phyloP scores from a whole-genome alignment of 1,140 invertebrate genomes.

The Drosophila albomicans region DNA sequence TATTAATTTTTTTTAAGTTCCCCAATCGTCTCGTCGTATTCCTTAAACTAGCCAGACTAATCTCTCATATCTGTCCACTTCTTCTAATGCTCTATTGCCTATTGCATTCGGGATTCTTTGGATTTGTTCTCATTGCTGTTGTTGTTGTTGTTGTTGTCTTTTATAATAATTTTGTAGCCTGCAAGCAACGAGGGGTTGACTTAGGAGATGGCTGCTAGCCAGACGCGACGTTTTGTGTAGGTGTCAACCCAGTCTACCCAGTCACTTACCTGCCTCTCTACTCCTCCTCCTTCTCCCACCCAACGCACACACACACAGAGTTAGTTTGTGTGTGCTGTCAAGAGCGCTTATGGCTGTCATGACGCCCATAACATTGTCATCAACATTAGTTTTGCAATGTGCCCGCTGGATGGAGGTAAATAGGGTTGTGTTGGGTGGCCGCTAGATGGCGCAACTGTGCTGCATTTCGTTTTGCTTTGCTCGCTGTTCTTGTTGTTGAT shows the following conservation, averaged over 20 bases:
- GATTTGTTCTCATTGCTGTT: constrained; percentile 10
- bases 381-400: constrained; percentile 76
- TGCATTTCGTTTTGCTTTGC: constrained; percentile 30
- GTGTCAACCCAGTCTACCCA: constrained; percentile 34
- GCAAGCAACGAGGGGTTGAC: constrained; percentile 16
- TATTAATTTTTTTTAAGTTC: too few relatives aligned
- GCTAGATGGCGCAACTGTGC: constrained; percentile 47
- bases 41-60: too few relatives aligned
- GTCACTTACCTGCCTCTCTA: not conserved
- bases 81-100: constrained; percentile 6
- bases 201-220: constrained; percentile 3
- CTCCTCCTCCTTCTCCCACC: not conserved
- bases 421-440: constrained; percentile 21
- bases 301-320: not conserved
- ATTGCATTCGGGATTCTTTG: constrained; percentile 26
- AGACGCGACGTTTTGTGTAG: constrained; percentile 50
- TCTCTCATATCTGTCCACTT: not conserved
- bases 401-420: not conserved
- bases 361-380: constrained; percentile 83
- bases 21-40: too few relatives aligned
- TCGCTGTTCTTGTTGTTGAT: constrained; percentile 18
- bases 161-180: constrained; percentile 55
- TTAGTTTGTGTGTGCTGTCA: constrained; percentile 62
- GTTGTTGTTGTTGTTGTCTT: constrained; percentile 16
- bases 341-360: constrained; percentile 83